A percentile compares a stretch with the other conserved stretches of the same genome.
Evolutionary conservation across 1,140 invertebrate species (phyloP).

Genomic region (Bombus vancouverensis): DNA sequence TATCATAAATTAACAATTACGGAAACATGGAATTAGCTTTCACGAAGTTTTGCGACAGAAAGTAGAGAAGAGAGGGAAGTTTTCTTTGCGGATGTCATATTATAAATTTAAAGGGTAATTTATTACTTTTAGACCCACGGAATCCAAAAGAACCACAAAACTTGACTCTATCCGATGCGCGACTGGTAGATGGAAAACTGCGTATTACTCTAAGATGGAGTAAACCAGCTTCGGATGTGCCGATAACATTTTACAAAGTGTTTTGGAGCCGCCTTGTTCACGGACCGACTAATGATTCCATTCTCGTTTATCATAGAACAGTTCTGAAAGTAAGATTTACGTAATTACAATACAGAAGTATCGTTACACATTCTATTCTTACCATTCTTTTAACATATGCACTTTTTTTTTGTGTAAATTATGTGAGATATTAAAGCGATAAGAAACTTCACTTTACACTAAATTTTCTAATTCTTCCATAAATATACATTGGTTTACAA

Average conservation of each 20-base stretch:
- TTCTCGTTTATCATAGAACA: conserved; percentile 84
- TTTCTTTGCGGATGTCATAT: neutral
- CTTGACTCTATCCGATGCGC: conserved; percentile 83
- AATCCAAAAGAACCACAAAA: conserved; percentile 86
- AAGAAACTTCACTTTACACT: too few species aligned
- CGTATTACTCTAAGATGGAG: conserved; percentile 85
- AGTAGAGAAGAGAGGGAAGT: neutral
- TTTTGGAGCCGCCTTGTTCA: conserved; percentile 85
- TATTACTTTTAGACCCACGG: conserved; percentile 83
- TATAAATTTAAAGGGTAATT: neutral
- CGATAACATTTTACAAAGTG: conserved; percentile 84
- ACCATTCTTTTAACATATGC: neutral
- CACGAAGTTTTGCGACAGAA: neutral
- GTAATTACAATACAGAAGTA: too few species aligned
- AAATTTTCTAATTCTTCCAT: too few species aligned
- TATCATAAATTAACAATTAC: neutral
- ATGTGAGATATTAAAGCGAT: too few species aligned
- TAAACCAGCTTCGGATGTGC: conserved; percentile 86
- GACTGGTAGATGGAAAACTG: conserved; percentile 81
- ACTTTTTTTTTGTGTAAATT: neutral
- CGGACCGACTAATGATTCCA: conserved; percentile 82
- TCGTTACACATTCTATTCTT: too few species aligned
- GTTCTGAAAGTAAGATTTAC: conserved; percentile 84
- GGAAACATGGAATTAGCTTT: neutral
- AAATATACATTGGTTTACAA: neutral